Percentiles rank a stretch among this genome's conserved stretches.
Conservation (phyloP, 2,797 vertebrate species). For the Hydrolagus colliei region DNA sequence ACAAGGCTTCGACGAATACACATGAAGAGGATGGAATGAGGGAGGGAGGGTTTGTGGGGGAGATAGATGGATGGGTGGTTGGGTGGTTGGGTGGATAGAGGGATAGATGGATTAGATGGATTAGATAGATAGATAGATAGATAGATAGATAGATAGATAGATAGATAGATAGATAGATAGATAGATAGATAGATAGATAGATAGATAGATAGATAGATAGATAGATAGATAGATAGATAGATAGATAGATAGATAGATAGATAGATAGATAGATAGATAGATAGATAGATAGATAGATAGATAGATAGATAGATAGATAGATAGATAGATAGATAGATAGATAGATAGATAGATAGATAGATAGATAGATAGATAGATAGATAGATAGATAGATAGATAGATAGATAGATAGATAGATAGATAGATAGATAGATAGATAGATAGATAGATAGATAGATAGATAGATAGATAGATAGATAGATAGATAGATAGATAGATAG, state of each 20-base stretch:
- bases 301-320: constrained; percentile 14
- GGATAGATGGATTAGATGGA: constrained; percentile 8
- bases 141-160: no score
- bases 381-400: constrained; percentile 12
- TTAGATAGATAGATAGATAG: background rate
- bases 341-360: no score
- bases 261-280: constrained; percentile 22
- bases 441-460: constrained; percentile 7
- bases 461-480: background rate
- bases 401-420: constrained; percentile 19
- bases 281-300: background rate
- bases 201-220: constrained; percentile 17
- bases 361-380: background rate
- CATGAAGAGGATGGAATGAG: background rate
- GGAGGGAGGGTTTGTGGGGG: background rate
- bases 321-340: background rate
- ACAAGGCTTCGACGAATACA: background rate
- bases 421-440: background rate
- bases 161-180: constrained; percentile 5
- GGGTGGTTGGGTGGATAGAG: background rate
- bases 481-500: background rate
- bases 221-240: background rate
- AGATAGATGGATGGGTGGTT: background rate
- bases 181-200: constrained; percentile 19
- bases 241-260: constrained; percentile 18